Percentiles rank a stretch among this genome's conserved stretches.
These are phyloP conservation scores for Drosophila mojavensis DNA, from an alignment of 1,140 invertebrate species.

Conservation along the genomic window DNA sequence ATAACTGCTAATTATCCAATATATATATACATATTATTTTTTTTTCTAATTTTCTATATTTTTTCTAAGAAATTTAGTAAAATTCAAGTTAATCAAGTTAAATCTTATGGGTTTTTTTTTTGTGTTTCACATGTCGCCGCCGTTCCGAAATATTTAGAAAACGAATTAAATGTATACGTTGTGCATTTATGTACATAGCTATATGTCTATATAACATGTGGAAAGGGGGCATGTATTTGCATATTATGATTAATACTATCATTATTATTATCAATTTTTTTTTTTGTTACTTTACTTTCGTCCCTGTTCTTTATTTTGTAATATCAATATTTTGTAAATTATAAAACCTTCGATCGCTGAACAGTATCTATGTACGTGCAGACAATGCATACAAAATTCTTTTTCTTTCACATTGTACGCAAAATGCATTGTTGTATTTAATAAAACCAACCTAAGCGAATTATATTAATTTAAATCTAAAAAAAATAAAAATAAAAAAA, in stretches of 20 bases:
- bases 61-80: constrained; percentile 63
- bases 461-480: too few relatives aligned
- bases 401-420: constrained; percentile 48
- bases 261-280: neutral
- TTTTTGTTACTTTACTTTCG: constrained; percentile 26
- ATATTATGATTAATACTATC: constrained; percentile 18
- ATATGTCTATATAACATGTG: neutral
- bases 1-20: constrained; percentile 35
- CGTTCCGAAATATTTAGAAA: constrained; percentile 3
- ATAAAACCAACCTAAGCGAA: constrained; percentile 64
- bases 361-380: constrained; percentile 50
- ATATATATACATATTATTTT: constrained; percentile 6
- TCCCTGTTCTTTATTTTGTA: constrained; percentile 48
- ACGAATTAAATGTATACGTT: constrained; percentile 3
- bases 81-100: constrained; percentile 58
- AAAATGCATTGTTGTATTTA: constrained; percentile 70
- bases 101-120: constrained; percentile 46
- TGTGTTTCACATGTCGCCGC: neutral
- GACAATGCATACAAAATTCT: constrained; percentile 55
- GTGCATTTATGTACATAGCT: constrained; percentile 21
- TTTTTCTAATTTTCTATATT: constrained; percentile 15
- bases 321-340: constrained; percentile 52
- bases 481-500: constrained; percentile 56
- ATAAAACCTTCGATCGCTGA: constrained; percentile 26
- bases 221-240: constrained; percentile 11